phyloP scores from a whole-genome alignment of 53 echinoderm and acorn worm genomes.

The Astropecten irregularis region DNA sequence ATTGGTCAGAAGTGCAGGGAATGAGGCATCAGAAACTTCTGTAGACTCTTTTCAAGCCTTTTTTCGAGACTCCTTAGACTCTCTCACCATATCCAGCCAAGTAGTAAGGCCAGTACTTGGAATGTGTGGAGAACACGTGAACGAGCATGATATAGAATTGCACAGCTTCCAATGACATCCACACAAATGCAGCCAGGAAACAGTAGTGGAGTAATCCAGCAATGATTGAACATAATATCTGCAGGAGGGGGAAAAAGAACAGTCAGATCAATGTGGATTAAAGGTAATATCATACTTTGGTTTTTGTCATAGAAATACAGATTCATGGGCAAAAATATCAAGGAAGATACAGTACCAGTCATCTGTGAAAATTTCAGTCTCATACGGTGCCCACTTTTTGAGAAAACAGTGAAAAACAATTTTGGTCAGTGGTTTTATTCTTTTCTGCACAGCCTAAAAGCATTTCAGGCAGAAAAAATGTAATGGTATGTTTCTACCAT shows the following conservation, averaged over 20 bases:
- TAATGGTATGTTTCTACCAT: too few species aligned
- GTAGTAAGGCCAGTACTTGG: slow-evolving; percentile 73
- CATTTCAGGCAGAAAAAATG: too few species aligned
- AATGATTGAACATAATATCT: slow-evolving; percentile 85
- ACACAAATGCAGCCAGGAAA: slow-evolving; percentile 80
- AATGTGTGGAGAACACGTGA: slow-evolving; percentile 73
- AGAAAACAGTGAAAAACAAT: background rate
- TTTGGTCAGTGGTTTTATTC: background rate
- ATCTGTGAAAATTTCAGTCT: too few species aligned
- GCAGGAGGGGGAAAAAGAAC: too few species aligned
- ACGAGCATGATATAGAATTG: slow-evolving; percentile 95
- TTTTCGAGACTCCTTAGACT: too few species aligned
- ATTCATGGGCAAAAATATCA: too few species aligned
- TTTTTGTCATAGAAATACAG: too few species aligned
- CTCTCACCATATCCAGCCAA: slow-evolving; percentile 82
- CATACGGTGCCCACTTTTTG: too few species aligned
- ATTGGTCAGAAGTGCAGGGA: too few species aligned
- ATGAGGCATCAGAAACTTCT: too few species aligned
- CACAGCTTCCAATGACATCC: slow-evolving; percentile 90
- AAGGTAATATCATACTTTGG: too few species aligned
- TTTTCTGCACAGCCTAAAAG: background rate
- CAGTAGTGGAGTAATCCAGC: slow-evolving; percentile 82
- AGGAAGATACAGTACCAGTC: too few species aligned
- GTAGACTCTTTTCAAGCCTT: background rate
- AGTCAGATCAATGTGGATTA: background rate